These are phyloP conservation scores for Eurois occulta DNA, from an alignment of 2,888 invertebrate genomes.

Conservation along the genomic window DNA sequence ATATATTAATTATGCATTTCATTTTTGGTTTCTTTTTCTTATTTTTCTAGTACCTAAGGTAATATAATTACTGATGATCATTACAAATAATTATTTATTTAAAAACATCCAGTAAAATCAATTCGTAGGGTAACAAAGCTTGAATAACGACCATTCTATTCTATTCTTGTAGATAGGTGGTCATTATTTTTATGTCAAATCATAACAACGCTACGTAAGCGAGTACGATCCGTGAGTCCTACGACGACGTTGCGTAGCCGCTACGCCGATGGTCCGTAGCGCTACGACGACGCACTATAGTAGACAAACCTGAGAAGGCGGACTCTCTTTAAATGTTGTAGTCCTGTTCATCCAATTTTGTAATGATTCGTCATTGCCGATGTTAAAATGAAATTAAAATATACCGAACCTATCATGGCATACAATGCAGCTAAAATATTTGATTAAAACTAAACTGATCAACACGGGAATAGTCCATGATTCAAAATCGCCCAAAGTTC, in stretches of 20 bases:
- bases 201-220: not conserved
- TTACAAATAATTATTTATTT: too few relatives aligned
- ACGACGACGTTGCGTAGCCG: not conserved
- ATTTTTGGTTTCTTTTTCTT: not conserved
- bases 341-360: not conserved
- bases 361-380: not conserved
- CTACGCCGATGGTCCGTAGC: not conserved
- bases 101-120: too few relatives aligned
- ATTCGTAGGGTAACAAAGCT: not conserved
- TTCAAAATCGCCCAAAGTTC: not conserved
- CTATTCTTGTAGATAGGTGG: not conserved
- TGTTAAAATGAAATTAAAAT: not conserved
- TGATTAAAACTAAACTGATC: not conserved
- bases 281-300: not conserved
- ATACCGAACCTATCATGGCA: not conserved
- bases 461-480: not conserved
- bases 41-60: not conserved
- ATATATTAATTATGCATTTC: slow-evolving; percentile 3
- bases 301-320: not conserved
- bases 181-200: not conserved
- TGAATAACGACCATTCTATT: not conserved
- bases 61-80: too few relatives aligned
- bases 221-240: not conserved
- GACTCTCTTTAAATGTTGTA: not conserved
- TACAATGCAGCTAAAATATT: not conserved